Percentiles rank a stretch among this genome's conserved stretches.
Evolutionary conservation across 2,113 vertebrate species (phyloP).

Genomic region (Dasyurus viverrinus): DNA sequence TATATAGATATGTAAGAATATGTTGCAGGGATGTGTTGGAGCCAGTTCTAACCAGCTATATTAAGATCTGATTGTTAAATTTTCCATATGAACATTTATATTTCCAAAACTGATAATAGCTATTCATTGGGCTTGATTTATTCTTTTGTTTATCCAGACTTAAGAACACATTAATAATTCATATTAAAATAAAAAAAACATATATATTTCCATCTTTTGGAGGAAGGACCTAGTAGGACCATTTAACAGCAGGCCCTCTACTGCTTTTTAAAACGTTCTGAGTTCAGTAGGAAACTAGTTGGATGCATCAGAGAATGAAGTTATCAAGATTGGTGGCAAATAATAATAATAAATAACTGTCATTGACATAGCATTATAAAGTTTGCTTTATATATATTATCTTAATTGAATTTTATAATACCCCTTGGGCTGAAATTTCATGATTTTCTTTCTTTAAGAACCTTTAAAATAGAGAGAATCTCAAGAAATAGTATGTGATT

Average conservation of each 20-base stretch:
- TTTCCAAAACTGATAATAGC: not conserved
- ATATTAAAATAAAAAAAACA: not conserved
- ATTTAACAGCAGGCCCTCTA: not conserved
- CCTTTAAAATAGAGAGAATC: not conserved
- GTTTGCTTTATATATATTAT: not conserved
- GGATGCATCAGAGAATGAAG: not conserved
- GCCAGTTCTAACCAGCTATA: not conserved
- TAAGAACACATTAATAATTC: not conserved
- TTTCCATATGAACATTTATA: not conserved
- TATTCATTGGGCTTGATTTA: not conserved
- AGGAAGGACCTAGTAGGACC: not conserved
- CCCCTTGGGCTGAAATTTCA: not conserved
- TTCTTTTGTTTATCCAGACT: not conserved
- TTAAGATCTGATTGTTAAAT: not conserved
- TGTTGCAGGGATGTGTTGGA: not conserved
- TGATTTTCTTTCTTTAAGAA: not conserved
- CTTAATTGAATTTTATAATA: not conserved
- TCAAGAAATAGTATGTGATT: too few relatives aligned
- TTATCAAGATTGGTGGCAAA: not conserved
- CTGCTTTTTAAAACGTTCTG: not conserved
- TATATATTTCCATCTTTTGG: not conserved
- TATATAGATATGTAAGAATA: not conserved
- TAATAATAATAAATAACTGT: not conserved
- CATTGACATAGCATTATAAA: not conserved
- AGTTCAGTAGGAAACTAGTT: not conserved